Conservation (phyloP, 2,113 vertebrate genomes). For the Speoplatyrhinus poulsoni region DNA sequence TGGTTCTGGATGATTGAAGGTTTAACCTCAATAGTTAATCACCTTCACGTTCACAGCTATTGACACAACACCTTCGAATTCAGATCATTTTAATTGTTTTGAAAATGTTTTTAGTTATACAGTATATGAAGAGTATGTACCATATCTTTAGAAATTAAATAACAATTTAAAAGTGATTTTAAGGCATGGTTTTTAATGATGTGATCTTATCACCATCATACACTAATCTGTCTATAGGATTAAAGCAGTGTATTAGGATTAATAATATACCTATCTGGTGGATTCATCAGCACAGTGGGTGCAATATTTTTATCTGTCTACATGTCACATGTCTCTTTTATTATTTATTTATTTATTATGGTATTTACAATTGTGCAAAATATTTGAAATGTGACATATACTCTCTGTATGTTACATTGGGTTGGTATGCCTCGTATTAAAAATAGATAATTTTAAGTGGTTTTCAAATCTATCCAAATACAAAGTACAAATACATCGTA, state of each 20-base stretch:
- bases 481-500: neutral
- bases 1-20: conserved; percentile 40
- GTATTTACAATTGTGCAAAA: no score
- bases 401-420: neutral
- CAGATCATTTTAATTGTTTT: no score
- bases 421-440: conserved; percentile 25
- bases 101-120: no score
- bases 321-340: conserved; percentile 1
- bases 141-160: conserved; percentile 5
- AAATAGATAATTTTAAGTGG: neutral
- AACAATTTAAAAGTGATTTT: neutral
- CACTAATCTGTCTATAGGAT: conserved; percentile 1
- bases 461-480: neutral
- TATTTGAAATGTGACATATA: no score
- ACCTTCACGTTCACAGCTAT: conserved; percentile 16
- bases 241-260: conserved; percentile 62
- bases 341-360: neutral
- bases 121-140: conserved; percentile 2
- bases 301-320: conserved; percentile 51
- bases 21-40: neutral
- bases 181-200: conserved; percentile 27
- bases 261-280: conserved; percentile 67
- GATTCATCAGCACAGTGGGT: conserved; percentile 64
- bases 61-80: neutral
- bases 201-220: conserved; percentile 5